Evolutionary conservation across 1,140 invertebrate genomes (phyloP).

Genomic region (Lepidotrigona ventralis): DNA sequence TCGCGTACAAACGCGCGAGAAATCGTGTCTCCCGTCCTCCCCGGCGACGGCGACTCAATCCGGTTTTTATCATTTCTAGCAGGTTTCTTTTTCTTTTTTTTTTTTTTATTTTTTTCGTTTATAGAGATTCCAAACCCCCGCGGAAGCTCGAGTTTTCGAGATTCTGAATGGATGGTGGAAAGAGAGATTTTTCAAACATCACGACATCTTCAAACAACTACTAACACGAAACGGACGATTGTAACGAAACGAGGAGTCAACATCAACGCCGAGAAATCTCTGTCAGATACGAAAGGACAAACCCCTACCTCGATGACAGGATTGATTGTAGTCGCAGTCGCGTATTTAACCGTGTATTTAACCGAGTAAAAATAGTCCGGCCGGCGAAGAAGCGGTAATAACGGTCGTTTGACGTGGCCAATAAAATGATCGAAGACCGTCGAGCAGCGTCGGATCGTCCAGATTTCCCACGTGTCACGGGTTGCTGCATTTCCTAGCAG

Average conservation of each 20-base stretch:
- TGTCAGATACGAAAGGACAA: no score
- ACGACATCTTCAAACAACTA: no score
- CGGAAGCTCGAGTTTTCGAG: neutral
- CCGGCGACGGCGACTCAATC: neutral
- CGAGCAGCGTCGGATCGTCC: neutral
- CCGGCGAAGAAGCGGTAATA: neutral
- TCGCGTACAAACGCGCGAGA: neutral
- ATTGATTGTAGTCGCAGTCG: no score
- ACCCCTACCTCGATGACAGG: no score
- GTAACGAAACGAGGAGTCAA: no score
- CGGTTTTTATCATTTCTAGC: neutral
- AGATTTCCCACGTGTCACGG: conserved; percentile 59
- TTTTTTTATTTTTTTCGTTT: neutral
- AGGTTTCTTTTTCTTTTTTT: neutral
- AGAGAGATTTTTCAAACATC: no score
- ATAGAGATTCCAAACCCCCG: neutral
- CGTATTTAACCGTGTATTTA: neutral
- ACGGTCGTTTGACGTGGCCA: neutral
- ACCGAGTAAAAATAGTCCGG: neutral
- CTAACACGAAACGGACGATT: no score
- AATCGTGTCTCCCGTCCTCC: neutral
- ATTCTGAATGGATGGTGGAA: neutral
- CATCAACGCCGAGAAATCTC: no score
- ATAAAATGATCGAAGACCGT: neutral
- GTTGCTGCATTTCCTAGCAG: conserved; percentile 53